Evolutionary conservation across 2,797 vertebrate species (phyloP).

Genomic region (Enteromius fasciolatus): DNA sequence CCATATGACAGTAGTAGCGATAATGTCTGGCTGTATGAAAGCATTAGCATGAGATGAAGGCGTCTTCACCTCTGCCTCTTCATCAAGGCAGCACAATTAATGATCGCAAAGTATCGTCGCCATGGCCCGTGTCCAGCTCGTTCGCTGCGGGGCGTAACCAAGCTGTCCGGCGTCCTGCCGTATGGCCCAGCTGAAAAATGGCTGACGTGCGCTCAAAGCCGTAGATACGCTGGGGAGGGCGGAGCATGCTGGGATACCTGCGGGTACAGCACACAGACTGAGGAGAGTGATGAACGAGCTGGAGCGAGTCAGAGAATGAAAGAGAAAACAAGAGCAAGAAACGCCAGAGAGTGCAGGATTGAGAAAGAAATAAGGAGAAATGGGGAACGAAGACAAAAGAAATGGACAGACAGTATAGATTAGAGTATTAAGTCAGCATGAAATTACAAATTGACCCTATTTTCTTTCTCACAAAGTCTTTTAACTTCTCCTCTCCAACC

Average conservation of each 20-base stretch:
- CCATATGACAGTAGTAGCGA: background rate
- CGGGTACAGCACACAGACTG: slow-evolving; percentile 52
- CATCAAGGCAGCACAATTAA: slow-evolving; percentile 72
- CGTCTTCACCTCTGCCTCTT: slow-evolving; percentile 62
- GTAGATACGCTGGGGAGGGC: slow-evolving; percentile 2
- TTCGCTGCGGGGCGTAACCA: slow-evolving; percentile 72
- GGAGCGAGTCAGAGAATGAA: slow-evolving; percentile 60
- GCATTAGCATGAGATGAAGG: slow-evolving; percentile 33
- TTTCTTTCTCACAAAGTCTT: background rate
- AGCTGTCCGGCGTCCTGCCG: slow-evolving; percentile 64
- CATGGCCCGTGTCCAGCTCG: slow-evolving; percentile 66
- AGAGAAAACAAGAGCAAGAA: slow-evolving; percentile 53
- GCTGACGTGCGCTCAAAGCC: slow-evolving; percentile 24
- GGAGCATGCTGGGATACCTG: slow-evolving; percentile 26
- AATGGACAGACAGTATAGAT: background rate
- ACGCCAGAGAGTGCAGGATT: slow-evolving; percentile 40
- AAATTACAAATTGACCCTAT: background rate
- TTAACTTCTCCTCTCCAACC: background rate
- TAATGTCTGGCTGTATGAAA: slow-evolving; percentile 5
- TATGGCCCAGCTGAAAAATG: slow-evolving; percentile 42
- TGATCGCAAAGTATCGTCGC: slow-evolving; percentile 69
- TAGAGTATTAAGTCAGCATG: background rate
- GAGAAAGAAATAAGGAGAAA: slow-evolving; percentile 23
- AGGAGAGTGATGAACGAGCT: slow-evolving; percentile 22
- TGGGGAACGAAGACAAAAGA: slow-evolving; percentile 4